phyloP scores from a whole-genome alignment of 1,140 invertebrate genomes.

The Drosophila hydei region DNA sequence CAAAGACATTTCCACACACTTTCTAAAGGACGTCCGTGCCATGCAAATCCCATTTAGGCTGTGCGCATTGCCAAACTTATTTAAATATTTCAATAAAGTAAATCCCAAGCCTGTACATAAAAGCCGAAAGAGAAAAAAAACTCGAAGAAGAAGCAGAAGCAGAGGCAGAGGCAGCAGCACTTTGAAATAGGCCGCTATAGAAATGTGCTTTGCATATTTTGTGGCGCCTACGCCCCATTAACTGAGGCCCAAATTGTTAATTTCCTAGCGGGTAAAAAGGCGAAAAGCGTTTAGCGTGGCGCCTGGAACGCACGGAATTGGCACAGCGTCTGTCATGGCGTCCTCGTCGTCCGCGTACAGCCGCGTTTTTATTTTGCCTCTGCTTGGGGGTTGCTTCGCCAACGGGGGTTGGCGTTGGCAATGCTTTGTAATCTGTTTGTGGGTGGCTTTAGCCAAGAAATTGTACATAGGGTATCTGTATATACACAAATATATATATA shows the following conservation, averaged over 20 bases:
- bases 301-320: constrained; percentile 61
- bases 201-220: constrained; percentile 66
- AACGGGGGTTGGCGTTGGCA: constrained; percentile 64
- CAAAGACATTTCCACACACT: constrained; percentile 42
- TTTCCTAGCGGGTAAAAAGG: constrained; percentile 45
- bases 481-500: constrained; percentile 26
- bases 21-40: constrained; percentile 55
- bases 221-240: constrained; percentile 40
- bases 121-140: constrained; percentile 29
- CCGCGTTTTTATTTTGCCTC: constrained; percentile 30
- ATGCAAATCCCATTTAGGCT: constrained; percentile 80
- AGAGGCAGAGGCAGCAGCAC: constrained; percentile 7
- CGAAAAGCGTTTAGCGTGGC: constrained; percentile 43
- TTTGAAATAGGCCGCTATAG: constrained; percentile 65
- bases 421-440: constrained; percentile 76
- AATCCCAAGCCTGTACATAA: constrained; percentile 67
- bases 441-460: constrained; percentile 74
- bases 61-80: constrained; percentile 82
- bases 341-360: constrained; percentile 32
- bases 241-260: constrained; percentile 66
- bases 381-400: constrained; percentile 59
- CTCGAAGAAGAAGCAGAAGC: neutral
- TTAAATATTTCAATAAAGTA: constrained; percentile 84
- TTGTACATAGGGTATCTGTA: constrained; percentile 20
- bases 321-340: constrained; percentile 67